Conservation (phyloP, 2,797 vertebrate species). For the Xenops minutus region DNA sequence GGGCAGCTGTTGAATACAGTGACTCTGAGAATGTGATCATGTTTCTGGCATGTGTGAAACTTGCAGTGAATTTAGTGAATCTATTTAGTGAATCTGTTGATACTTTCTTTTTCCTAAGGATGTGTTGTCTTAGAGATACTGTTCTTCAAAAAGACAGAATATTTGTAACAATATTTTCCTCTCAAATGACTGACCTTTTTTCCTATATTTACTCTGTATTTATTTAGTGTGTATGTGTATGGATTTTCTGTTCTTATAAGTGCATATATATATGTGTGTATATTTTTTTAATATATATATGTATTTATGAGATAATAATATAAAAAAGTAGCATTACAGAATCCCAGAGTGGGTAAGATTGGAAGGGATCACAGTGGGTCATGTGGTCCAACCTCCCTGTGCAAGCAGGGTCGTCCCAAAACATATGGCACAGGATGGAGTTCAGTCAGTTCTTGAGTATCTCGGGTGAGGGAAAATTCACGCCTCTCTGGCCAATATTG, state of each 20-base stretch:
- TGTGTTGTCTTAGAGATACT: background rate
- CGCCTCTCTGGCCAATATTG: background rate
- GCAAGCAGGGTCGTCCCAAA: background rate
- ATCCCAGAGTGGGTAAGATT: background rate
- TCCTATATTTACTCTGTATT: background rate
- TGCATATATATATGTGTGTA: background rate
- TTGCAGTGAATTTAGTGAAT: background rate
- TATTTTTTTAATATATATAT: too few relatives aligned
- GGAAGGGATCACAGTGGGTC: background rate
- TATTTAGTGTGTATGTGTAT: background rate
- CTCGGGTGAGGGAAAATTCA: accelerated
- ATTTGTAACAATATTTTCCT: background rate
- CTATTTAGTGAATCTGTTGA: background rate
- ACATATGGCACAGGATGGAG: background rate
- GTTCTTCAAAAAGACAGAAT: background rate
- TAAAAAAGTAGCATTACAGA: background rate
- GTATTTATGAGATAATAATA: background rate
- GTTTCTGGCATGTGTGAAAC: background rate
- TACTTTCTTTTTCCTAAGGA: background rate
- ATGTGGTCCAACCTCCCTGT: background rate
- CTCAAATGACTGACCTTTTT: background rate
- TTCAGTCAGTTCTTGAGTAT: background rate
- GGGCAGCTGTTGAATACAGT: background rate
- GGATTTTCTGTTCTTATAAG: background rate
- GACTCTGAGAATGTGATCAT: background rate